A percentile compares a stretch with the other conserved stretches of the same genome.
Evolutionary conservation across 2,888 invertebrate genomes (phyloP).

Genomic region (Amaurobius ferox): DNA sequence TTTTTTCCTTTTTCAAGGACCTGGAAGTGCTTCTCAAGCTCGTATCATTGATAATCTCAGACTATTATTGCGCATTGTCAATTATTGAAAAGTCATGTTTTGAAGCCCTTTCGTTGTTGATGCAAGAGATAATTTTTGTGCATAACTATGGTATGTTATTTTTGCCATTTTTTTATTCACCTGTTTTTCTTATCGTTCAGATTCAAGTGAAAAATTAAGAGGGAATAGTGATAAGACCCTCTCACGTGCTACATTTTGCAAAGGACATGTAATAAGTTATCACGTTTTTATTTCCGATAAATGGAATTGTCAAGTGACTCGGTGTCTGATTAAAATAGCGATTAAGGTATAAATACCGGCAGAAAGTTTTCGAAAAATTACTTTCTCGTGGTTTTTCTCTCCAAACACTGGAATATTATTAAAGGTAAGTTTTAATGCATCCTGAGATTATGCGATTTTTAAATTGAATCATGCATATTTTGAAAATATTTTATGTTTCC

Average conservation of each 20-base stretch:
- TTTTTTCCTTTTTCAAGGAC: too few species aligned
- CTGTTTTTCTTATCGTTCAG: neutral
- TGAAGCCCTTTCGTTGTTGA: neutral
- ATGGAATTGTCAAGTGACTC: neutral
- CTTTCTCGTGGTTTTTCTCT: too few species aligned
- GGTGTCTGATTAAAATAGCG: neutral
- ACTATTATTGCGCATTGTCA: too few species aligned
- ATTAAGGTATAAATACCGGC: neutral
- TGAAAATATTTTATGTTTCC: too few species aligned
- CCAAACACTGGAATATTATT: too few species aligned
- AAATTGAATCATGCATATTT: too few species aligned
- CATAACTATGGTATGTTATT: too few species aligned
- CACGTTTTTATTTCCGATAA: neutral
- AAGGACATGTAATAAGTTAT: neutral
- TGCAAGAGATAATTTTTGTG: neutral
- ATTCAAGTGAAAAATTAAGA: neutral
- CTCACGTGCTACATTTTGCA: neutral
- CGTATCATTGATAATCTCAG: too few species aligned
- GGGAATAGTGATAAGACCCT: neutral
- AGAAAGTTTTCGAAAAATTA: too few species aligned
- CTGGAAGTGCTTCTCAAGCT: too few species aligned
- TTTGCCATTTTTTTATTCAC: neutral
- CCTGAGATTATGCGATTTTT: too few species aligned
- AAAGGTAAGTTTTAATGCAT: too few species aligned
- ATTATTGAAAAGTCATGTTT: neutral